These are phyloP conservation scores for Spodoptera littoralis DNA, from an alignment of 2,888 invertebrate species.

Conservation along the genomic window DNA sequence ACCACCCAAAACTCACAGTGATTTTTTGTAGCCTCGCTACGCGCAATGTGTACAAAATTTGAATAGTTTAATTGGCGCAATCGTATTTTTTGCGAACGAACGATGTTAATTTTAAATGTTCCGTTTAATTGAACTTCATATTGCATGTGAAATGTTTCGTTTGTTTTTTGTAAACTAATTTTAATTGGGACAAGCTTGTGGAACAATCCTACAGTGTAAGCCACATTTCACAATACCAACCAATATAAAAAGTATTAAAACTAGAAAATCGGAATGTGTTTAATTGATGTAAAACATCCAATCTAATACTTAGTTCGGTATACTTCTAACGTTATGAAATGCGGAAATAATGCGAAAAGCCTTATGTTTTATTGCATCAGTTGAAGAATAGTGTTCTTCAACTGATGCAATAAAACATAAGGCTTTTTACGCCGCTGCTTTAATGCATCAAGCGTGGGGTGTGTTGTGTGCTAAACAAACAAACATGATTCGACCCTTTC, in stretches of 20 bases:
- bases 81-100: constrained; percentile 5
- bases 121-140: constrained; percentile 1
- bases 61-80: constrained; percentile 27
- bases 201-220: background rate
- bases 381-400: too few species aligned
- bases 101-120: constrained; percentile 9
- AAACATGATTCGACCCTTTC: constrained; percentile 30
- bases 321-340: too few species aligned
- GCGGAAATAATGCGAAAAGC: too few species aligned
- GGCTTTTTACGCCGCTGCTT: too few species aligned
- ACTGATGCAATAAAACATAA: too few species aligned
- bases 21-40: background rate
- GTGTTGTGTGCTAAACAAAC: constrained; percentile 3
- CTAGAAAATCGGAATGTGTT: too few species aligned
- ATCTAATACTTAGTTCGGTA: too few species aligned
- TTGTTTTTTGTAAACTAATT: background rate
- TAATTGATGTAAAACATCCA: too few species aligned
- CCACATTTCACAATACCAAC: too few species aligned
- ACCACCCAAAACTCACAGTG: background rate
- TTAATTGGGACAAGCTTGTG: too few species aligned
- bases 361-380: too few species aligned
- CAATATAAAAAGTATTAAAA: too few species aligned
- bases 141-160: background rate
- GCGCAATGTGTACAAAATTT: constrained; percentile 6
- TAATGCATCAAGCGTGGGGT: constrained; percentile 6